Conservation (phyloP, 1,140 invertebrate genomes). For the Bombus impatiens region DNA sequence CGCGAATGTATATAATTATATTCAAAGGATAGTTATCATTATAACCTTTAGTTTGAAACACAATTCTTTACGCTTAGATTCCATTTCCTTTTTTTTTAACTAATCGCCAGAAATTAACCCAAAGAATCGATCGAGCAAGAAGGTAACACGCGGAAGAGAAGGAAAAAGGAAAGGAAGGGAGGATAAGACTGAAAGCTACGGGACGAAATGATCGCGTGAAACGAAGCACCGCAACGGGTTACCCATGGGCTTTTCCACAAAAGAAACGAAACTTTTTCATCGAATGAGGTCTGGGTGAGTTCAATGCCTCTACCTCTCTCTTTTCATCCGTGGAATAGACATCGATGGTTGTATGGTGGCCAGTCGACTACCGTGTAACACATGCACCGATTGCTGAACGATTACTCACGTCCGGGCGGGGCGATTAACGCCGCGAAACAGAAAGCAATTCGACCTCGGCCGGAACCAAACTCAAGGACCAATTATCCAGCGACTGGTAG, state of each 20-base stretch:
- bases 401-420: slow-evolving; percentile 60
- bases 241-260: slow-evolving; percentile 36
- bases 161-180: too few relatives aligned
- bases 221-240: neutral
- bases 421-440: slow-evolving; percentile 56
- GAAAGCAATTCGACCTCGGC: slow-evolving; percentile 66
- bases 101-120: too few relatives aligned
- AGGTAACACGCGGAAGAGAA: too few relatives aligned
- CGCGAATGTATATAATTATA: too few relatives aligned
- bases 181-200: accelerated
- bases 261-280: slow-evolving; percentile 48
- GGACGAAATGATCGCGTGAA: neutral
- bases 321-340: slow-evolving; percentile 43
- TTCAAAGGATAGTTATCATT: too few relatives aligned
- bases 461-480: slow-evolving; percentile 61
- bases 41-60: accelerated
- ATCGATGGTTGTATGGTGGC: neutral
- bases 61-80: too few relatives aligned
- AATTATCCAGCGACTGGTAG: slow-evolving; percentile 57
- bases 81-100: too few relatives aligned
- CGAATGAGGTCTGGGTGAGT: slow-evolving; percentile 52
- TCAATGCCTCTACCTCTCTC: slow-evolving; percentile 60
- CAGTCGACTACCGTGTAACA: slow-evolving; percentile 33
- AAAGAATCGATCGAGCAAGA: too few relatives aligned
- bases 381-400: slow-evolving; percentile 53